phyloP scores from a whole-genome alignment of 2,888 invertebrate genomes.

The Pollenia griseotomentosa region DNA sequence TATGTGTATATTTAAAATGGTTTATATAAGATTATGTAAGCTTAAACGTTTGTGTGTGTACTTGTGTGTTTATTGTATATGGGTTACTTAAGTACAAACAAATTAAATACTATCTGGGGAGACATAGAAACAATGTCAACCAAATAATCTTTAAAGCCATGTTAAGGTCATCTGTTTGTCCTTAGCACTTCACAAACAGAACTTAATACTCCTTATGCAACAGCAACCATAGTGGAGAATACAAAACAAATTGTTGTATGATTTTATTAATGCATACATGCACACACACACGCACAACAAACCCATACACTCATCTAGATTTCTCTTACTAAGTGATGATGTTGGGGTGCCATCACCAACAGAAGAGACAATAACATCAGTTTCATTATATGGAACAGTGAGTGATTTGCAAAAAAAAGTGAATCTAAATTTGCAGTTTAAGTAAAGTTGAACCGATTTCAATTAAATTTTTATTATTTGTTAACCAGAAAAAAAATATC shows the following conservation, averaged over 20 bases:
- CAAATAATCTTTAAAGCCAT: constrained; percentile 70
- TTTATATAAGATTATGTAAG: too few relatives aligned
- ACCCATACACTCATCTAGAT: neutral
- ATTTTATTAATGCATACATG: constrained; percentile 47
- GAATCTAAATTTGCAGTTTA: too few relatives aligned
- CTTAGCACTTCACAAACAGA: constrained; percentile 60
- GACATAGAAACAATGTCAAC: constrained; percentile 71
- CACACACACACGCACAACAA: constrained; percentile 26
- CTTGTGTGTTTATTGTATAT: constrained; percentile 5
- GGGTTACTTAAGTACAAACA: constrained; percentile 60
- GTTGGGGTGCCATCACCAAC: constrained; percentile 2
- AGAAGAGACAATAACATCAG: neutral
- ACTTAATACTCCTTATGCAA: constrained; percentile 27
- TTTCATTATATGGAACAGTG: neutral
- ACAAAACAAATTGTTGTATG: constrained; percentile 60
- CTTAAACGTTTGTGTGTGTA: neutral
- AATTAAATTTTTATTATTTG: too few relatives aligned
- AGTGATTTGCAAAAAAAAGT: too few relatives aligned
- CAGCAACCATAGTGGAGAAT: constrained; percentile 5
- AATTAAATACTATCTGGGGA: constrained; percentile 71
- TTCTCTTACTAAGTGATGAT: neutral
- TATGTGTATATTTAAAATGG: neutral
- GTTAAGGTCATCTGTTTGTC: constrained; percentile 65
- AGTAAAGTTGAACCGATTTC: too few relatives aligned
- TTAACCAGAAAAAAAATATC: too few relatives aligned